These are phyloP conservation scores for Cydia pomonella DNA, from an alignment of 1,140 invertebrate genomes.

Conservation along the genomic window DNA sequence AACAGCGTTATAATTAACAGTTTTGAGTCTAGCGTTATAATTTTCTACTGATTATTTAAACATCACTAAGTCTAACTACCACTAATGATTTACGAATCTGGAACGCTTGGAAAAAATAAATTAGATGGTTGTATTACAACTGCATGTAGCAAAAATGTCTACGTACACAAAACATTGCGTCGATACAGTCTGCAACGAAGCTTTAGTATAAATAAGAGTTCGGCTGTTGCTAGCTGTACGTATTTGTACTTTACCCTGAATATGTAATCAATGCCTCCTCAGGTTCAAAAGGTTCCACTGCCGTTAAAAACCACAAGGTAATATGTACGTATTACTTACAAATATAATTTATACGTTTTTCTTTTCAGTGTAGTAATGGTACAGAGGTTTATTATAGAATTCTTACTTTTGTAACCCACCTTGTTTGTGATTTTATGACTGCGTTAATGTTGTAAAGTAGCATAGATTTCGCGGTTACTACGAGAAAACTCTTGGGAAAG, in stretches of 20 bases:
- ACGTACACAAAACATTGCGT: background rate
- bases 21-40: too few relatives aligned
- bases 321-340: background rate
- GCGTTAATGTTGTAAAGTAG: background rate
- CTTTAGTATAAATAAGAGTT: background rate
- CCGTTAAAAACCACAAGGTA: background rate
- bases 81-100: too few relatives aligned
- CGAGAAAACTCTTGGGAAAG: too few relatives aligned
- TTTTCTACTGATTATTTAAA: too few relatives aligned
- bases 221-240: background rate
- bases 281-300: background rate
- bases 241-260: slow-evolving; percentile 7
- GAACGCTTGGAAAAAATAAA: too few relatives aligned
- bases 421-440: background rate
- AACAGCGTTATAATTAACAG: too few relatives aligned
- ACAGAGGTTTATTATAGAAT: background rate
- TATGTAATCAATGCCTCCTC: background rate
- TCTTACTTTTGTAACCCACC: background rate
- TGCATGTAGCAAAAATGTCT: too few relatives aligned
- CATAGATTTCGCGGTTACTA: too few relatives aligned
- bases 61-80: too few relatives aligned
- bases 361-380: background rate
- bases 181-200: background rate
- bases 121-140: too few relatives aligned
- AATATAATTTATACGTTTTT: background rate